phyloP scores from a whole-genome alignment of 2,888 invertebrate genomes.

The Caradrina clavipalpis region DNA sequence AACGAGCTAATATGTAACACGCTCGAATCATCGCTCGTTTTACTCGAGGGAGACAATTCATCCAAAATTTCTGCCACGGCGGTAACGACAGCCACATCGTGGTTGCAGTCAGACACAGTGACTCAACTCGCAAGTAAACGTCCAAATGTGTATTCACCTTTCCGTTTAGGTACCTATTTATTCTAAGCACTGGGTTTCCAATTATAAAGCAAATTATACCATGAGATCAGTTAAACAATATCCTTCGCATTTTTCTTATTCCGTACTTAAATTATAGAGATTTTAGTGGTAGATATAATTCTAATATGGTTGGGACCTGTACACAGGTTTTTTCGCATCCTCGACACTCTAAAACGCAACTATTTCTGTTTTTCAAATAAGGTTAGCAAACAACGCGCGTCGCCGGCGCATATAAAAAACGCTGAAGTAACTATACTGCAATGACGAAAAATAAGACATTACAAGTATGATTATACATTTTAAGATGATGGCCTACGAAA shows the following conservation, averaged over 20 bases:
- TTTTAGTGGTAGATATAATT: constrained; percentile 5
- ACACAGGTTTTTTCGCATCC: neutral
- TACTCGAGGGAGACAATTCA: too few species aligned
- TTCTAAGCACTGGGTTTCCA: constrained; percentile 49
- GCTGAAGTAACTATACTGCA: constrained; percentile 16
- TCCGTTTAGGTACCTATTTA: constrained; percentile 16
- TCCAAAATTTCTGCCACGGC: too few species aligned
- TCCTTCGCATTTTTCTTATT: constrained; percentile 46
- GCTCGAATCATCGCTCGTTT: too few species aligned
- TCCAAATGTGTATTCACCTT: constrained; percentile 7
- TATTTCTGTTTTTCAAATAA: too few species aligned
- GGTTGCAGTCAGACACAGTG: too few species aligned
- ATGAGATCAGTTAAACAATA: constrained; percentile 58
- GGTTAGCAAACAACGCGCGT: too few species aligned
- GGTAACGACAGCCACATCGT: too few species aligned
- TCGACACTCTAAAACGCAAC: too few species aligned
- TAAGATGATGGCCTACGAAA: constrained; percentile 22
- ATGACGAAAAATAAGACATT: constrained; percentile 32
- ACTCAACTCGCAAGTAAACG: constrained; percentile 18
- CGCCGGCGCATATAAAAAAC: neutral
- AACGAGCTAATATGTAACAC: too few species aligned
- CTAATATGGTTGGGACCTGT: neutral
- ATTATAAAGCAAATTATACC: constrained; percentile 47
- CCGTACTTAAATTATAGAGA: constrained; percentile 31
- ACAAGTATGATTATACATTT: constrained; percentile 15